A percentile compares a stretch with the other conserved stretches of the same genome.
Conservation (phyloP, 1,140 invertebrate species). For the Megalopta genalis region DNA sequence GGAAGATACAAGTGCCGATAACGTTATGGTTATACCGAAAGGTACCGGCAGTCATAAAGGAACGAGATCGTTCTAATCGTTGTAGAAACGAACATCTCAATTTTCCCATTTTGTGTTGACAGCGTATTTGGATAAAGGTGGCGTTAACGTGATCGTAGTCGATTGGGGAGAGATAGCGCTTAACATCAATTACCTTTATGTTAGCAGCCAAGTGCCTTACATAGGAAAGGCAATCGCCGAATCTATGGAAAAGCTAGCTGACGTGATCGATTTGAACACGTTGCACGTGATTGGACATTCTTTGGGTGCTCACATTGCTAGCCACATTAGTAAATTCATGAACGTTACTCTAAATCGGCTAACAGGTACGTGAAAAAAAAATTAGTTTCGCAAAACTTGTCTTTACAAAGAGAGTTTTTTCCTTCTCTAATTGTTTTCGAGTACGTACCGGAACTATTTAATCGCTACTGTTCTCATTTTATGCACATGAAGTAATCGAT, state of each 20-base stretch:
- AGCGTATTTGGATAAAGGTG: constrained; percentile 12
- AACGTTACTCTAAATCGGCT: constrained; percentile 66
- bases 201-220: not conserved
- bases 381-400: too few relatives aligned
- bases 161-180: constrained; percentile 34
- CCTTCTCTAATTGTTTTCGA: too few relatives aligned
- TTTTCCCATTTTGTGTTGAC: not conserved
- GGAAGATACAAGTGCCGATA: constrained; percentile 7
- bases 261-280: constrained; percentile 71
- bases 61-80: not conserved
- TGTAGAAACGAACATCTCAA: not conserved
- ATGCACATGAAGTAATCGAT: too few relatives aligned
- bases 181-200: not conserved
- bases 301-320: constrained; percentile 87
- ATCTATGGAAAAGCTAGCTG: constrained; percentile 40
- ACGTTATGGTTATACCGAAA: constrained; percentile 15
- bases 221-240: constrained; percentile 30
- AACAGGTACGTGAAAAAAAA: constrained; percentile 65
- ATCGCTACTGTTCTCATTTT: too few relatives aligned
- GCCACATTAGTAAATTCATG: constrained; percentile 82
- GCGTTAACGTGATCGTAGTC: constrained; percentile 27
- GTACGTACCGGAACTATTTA: too few relatives aligned
- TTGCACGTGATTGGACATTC: constrained; percentile 89
- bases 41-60: constrained; percentile 7
- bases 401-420: too few relatives aligned